Evolutionary conservation across 2,888 invertebrate genomes (phyloP).

Genomic region (Petrolisthes manimaculis): DNA sequence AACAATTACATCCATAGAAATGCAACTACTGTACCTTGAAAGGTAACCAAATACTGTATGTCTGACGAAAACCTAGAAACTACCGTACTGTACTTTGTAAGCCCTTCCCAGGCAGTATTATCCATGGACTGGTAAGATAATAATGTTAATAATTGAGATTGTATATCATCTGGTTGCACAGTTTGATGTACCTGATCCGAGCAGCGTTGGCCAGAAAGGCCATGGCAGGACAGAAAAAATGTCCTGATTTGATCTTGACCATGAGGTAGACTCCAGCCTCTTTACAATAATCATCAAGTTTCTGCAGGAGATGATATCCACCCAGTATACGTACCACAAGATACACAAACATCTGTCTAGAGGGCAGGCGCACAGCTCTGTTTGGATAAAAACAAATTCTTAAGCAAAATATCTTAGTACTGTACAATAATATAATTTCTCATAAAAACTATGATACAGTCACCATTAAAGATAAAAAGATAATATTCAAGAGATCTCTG

Average conservation of each 20-base stretch:
- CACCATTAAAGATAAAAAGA: no score
- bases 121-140: background rate
- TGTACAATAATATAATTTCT: background rate
- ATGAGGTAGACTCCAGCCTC: conserved; percentile 33
- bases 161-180: background rate
- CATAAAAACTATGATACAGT: no score
- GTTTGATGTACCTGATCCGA: conserved; percentile 31
- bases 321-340: conserved; percentile 22
- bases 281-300: conserved; percentile 30
- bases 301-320: conserved; percentile 25
- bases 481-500: no score
- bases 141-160: background rate
- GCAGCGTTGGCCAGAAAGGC: conserved; percentile 36
- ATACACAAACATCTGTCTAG: conserved; percentile 43
- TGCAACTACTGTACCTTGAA: background rate
- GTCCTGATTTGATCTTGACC: conserved; percentile 32
- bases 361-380: conserved; percentile 38
- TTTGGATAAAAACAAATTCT: background rate
- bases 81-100: no score
- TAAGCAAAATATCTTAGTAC: background rate
- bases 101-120: no score
- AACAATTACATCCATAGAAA: background rate
- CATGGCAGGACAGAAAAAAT: conserved; percentile 37
- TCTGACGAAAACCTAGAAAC: no score
- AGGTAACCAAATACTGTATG: no score